A percentile compares a stretch with the other conserved stretches of the same genome.
phyloP scores from a whole-genome alignment of 2,113 vertebrate genomes.

The Rhadina sibilatrix region DNA sequence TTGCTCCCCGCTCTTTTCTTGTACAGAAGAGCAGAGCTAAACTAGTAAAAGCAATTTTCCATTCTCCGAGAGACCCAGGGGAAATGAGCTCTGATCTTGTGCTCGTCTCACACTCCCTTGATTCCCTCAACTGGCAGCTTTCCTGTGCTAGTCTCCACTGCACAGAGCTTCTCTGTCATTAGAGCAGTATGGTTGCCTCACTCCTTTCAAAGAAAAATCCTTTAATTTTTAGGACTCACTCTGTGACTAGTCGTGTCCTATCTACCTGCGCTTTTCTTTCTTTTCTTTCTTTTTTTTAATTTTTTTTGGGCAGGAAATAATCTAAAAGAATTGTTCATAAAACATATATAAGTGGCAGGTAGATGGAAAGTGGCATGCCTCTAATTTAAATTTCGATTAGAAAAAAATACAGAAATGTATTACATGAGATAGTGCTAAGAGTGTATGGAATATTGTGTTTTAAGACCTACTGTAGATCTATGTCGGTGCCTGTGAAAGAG shows the following conservation, averaged over 20 bases:
- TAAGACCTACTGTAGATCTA: conserved; percentile 77
- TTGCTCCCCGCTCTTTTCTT: neutral
- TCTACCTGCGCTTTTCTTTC: conserved; percentile 2
- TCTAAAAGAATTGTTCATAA: conserved; percentile 62
- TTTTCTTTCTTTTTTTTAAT: neutral
- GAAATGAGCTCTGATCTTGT: neutral
- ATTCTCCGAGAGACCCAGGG: neutral
- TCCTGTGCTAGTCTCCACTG: neutral
- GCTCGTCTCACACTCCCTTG: neutral
- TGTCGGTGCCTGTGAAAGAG: conserved; percentile 74
- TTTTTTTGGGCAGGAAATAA: neutral
- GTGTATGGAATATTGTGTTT: conserved; percentile 75
- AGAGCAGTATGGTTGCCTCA: neutral
- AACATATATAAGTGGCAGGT: conserved; percentile 58
- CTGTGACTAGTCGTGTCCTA: neutral
- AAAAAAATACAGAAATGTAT: conserved; percentile 71
- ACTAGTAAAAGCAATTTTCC: conserved; percentile 33
- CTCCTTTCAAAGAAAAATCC: conserved; percentile 14
- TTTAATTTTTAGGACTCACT: neutral
- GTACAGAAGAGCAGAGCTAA: neutral
- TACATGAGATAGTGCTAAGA: conserved; percentile 66
- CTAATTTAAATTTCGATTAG: conserved; percentile 74
- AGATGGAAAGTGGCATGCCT: conserved; percentile 57
- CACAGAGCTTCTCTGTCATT: neutral
- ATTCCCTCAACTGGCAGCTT: neutral